A percentile compares a stretch with the other conserved stretches of the same genome.
phyloP scores from a whole-genome alignment of 2,888 invertebrate genomes.

The Aproaerema taeniolella region DNA sequence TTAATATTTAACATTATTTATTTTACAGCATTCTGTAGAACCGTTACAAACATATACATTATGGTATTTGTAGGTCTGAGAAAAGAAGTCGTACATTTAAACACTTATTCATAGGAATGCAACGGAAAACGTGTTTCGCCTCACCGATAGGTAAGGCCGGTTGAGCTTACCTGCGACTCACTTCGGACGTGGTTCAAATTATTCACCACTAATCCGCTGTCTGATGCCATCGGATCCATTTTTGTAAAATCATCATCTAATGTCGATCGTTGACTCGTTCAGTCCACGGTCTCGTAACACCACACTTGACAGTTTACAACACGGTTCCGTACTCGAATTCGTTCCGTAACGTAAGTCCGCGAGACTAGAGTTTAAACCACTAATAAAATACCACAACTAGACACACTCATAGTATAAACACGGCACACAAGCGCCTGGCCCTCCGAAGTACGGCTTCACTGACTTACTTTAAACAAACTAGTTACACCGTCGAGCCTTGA shows the following conservation, averaged over 20 bases:
- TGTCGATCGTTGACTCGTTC: conserved; percentile 23
- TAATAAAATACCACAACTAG: conserved; percentile 31
- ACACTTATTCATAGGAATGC: conserved; percentile 67
- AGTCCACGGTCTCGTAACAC: conserved; percentile 11
- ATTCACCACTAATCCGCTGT: conserved; percentile 70
- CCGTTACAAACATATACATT: too few species aligned
- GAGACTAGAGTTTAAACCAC: conserved; percentile 30
- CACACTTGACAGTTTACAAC: conserved; percentile 42
- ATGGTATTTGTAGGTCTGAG: too few species aligned
- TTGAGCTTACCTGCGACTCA: conserved; percentile 69
- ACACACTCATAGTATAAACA: conserved; percentile 34
- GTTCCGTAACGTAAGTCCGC: conserved; percentile 19
- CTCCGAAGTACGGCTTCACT: conserved; percentile 51
- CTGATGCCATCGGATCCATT: conserved; percentile 69
- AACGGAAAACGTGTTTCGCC: conserved; percentile 66
- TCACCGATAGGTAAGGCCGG: conserved; percentile 48
- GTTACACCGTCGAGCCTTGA: conserved; percentile 38
- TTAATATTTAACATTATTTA: too few species aligned
- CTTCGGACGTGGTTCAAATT: conserved; percentile 72
- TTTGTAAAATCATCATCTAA: conserved; percentile 54
- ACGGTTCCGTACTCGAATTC: conserved; percentile 27
- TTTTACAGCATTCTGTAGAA: too few species aligned
- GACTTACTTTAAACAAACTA: conserved; percentile 45
- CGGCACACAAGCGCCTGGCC: conserved; percentile 35
- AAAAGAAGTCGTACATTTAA: too few species aligned